Percentiles rank a stretch among this genome's conserved stretches.
Conservation (phyloP, 2,888 invertebrate species). For the Pristionchus arcanus region DNA sequence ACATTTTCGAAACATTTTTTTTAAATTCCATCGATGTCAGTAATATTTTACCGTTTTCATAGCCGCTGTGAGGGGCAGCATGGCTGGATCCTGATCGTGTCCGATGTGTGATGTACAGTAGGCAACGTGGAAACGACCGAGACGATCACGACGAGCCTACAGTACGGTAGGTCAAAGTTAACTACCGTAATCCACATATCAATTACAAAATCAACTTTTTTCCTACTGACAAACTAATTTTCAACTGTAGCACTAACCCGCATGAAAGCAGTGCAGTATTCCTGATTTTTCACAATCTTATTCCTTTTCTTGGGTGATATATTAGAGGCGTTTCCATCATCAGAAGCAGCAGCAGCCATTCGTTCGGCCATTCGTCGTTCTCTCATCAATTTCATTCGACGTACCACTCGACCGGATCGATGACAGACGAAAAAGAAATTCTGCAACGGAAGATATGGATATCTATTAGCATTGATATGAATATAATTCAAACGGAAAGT, state of each 20-base stretch:
- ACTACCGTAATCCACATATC: not conserved
- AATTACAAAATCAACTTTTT: too few relatives aligned
- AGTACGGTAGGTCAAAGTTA: not conserved
- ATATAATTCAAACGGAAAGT: not conserved
- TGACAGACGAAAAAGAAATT: conserved; percentile 40
- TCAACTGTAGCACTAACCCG: not conserved
- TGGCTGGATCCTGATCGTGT: conserved; percentile 30
- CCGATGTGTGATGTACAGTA: conserved; percentile 50
- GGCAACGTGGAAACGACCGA: conserved; percentile 37
- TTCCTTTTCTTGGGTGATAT: not conserved
- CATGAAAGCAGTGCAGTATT: conserved; percentile 47
- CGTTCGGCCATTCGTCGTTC: not conserved
- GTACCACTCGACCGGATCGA: conserved; percentile 20
- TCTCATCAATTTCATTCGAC: not conserved
- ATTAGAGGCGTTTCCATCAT: too few relatives aligned
- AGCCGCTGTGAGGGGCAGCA: not conserved
- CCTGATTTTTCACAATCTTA: conserved; percentile 38
- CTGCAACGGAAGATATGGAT: not conserved
- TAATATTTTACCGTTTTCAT: conserved; percentile 29
- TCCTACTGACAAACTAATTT: too few relatives aligned
- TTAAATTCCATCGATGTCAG: not conserved
- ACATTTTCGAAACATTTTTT: too few relatives aligned
- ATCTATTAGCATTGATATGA: too few relatives aligned
- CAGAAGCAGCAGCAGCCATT: not conserved
- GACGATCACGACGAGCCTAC: not conserved